Evolutionary conservation across 2,888 invertebrate species (phyloP), one percentile per base, ranked within the genome.

Genomic region (Prosopocoilus inquinatus): DNA sequence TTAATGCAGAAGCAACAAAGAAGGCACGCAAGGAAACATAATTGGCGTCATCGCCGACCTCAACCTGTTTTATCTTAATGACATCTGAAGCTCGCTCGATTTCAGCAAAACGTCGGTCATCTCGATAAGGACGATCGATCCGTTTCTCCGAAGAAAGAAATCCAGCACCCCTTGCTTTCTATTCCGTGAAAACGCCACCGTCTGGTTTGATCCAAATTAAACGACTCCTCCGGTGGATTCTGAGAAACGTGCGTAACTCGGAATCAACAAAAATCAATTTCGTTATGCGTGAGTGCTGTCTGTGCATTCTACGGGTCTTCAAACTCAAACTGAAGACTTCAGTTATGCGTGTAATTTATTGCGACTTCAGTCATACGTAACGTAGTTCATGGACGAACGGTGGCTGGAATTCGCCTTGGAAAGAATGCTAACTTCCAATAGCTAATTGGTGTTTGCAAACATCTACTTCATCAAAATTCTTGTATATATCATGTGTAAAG

Each of bases 1-100:
- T 64, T 61, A 59, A 60, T 64, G 62, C 45, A 35, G 50, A 11
- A 16, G 13, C 46, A 41, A 39, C 56, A 58, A 43, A 58, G 53
- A 57, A 54, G 53, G 47, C 57, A 47, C 43, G 45, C 34, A 48
- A 41, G 20, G 5, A 2, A 28, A 28, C 41, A 47, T 48, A 55
- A 57, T 36, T 48, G 44, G 47, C 47, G 39, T 53, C 54, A 61
- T 52, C 52, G 36, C 47, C 51, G 28, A 48, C 36, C 34, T 35
- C 35, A 52, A 48, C 16, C n/a, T 32, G 12, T 34, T 39, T 52
- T 52, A 52, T 52, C 52, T 20, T 47, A 52, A 52, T 52, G 44
- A 15, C 35, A 52, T 53, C 35, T 48, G 44, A 39, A 44, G 28
- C 9, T 36, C 20, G 20, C 20, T 28, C 20, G 20, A 28, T 28